Evolutionary conservation across 1,140 invertebrate genomes (phyloP), one percentile per base, ranked within the genome.

Genomic region (Heliconius himera): DNA sequence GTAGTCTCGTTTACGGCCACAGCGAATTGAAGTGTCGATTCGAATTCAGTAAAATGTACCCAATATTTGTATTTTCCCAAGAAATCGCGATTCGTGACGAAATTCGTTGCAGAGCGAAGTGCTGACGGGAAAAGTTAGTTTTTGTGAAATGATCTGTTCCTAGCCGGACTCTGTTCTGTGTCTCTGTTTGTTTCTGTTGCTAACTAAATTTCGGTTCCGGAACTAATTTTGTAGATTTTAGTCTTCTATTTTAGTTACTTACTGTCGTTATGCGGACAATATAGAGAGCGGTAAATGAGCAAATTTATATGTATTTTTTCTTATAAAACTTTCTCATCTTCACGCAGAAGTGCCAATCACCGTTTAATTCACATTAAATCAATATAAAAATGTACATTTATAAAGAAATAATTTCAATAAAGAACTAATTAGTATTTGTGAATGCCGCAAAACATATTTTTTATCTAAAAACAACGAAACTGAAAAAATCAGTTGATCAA

Each of bases 31-130:
- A 66, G 60, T 66, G 26, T 66, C 26, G 22, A 9, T 66, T 29
- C 60, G n/a, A 66, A 66, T 66, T 66, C 60, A 11, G 54, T 60
- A 60, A 3, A 66, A 66, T 29, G 9, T 26, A 26, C 60, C 22
- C 4, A 29, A 66, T 18, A 82, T 86, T 86, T 89, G 22, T 22
- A 84, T 87, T 86, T 89, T 90, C 86, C 85, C 89, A 90, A 81
- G 84, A 90, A 87, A 89, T 89, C 66, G 79, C 82, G 72, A 87
- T 89, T 90, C 78, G 87, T 84, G 82, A 80, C 79, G 85, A 70
- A n/a, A 84, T 84, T 83, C 73, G 87, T 66, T 16, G 60, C 60
- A 66, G 60, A 51, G 18, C 54, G 9, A 60, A 60, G n/a, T 13
- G 22, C 26, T 11, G 9, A 75, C 76, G 79, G 77, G 26, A 49